Evolutionary conservation across 2,113 vertebrate species (phyloP).

Genomic region (human): GRCh38 chr13:33227001-33227500

Average conservation of each 20-base stretch:
- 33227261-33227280: neutral
- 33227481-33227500: neutral
- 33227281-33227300: neutral
- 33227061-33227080: neutral
- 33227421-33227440: neutral
- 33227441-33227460: neutral
- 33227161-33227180: neutral
- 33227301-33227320: neutral
- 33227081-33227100: neutral
- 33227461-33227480: neutral
- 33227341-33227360: neutral
- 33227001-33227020: neutral
- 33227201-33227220: neutral
- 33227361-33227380: neutral
- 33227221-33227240: neutral
- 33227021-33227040: neutral
- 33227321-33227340: neutral
- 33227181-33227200: neutral
- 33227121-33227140: neutral
- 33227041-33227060: neutral
- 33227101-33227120: neutral
- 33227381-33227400: neutral
- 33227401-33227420: neutral
- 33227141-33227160: neutral
- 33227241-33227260: neutral